A percentile compares a stretch with the other conserved stretches of the same genome.
phyloP scores from a whole-genome alignment of 64 coral and sea anemone species.

The Stichodactyla helianthus region DNA sequence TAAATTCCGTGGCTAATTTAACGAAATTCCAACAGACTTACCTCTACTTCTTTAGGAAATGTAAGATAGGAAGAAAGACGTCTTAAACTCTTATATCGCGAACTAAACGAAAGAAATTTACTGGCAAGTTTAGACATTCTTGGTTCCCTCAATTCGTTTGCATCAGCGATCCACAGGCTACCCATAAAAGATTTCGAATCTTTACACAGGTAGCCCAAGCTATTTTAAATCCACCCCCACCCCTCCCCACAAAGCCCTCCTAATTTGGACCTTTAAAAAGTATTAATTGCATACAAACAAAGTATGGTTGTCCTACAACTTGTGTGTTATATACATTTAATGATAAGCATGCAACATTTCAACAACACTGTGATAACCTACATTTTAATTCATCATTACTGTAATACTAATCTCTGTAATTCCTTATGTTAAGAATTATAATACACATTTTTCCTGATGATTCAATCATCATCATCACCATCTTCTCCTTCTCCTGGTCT shows the following conservation, averaged over 20 bases:
- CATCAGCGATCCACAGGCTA: neutral
- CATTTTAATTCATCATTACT: too few species aligned
- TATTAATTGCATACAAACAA: too few species aligned
- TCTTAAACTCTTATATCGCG: neutral
- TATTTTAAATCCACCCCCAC: too few species aligned
- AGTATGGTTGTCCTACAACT: too few species aligned
- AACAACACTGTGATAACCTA: too few species aligned
- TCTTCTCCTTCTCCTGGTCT: conserved; percentile 52
- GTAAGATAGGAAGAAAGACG: neutral
- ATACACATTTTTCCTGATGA: neutral
- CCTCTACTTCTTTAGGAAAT: conserved; percentile 6
- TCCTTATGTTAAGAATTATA: too few species aligned
- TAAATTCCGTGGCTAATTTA: neutral
- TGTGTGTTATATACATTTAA: too few species aligned
- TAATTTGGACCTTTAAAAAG: too few species aligned
- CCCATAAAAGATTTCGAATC: neutral
- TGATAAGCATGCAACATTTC: too few species aligned
- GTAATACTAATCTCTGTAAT: too few species aligned
- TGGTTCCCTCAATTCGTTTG: neutral
- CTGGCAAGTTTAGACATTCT: neutral
- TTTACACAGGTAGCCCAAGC: too few species aligned
- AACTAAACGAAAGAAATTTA: neutral
- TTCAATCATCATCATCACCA: conserved; percentile 19
- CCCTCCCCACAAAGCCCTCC: too few species aligned
- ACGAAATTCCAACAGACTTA: neutral